Evolutionary conservation across 2,113 vertebrate species (phyloP).

Genomic region (Clarias gariepinus): DNA sequence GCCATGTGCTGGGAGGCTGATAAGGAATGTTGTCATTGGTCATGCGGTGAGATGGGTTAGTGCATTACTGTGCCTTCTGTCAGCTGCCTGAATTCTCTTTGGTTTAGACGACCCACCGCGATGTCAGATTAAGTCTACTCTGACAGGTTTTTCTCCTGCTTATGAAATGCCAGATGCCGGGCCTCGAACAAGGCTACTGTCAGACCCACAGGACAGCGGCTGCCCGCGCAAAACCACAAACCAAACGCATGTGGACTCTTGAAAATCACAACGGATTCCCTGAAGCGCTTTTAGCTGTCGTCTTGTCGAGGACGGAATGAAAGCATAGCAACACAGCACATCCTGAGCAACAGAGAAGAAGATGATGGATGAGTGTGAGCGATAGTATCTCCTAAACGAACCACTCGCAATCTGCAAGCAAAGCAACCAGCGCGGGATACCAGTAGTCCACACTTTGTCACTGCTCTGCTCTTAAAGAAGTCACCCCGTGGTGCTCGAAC

Average conservation of each 20-base stretch:
- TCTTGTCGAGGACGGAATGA: not conserved
- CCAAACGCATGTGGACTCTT: not conserved
- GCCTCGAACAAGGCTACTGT: not conserved
- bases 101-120: slow-evolving; percentile 14
- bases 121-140: slow-evolving; percentile 18
- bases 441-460: not conserved
- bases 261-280: not conserved
- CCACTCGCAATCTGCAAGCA: not conserved
- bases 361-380: not conserved
- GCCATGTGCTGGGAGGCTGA: slow-evolving; percentile 56
- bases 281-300: not conserved
- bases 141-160: not conserved
- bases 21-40: slow-evolving; percentile 54
- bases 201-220: not conserved
- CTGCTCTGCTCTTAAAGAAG: not conserved
- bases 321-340: not conserved
- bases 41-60: slow-evolving; percentile 30
- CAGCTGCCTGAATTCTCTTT: slow-evolving; percentile 30
- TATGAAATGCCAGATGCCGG: not conserved
- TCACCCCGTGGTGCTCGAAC: not conserved
- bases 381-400: not conserved
- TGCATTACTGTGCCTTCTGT: slow-evolving; percentile 20
- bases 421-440: not conserved
- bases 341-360: not conserved
- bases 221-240: not conserved